phyloP scores from a whole-genome alignment of 2,797 vertebrate species.

The Halcyon leucocephala region DNA sequence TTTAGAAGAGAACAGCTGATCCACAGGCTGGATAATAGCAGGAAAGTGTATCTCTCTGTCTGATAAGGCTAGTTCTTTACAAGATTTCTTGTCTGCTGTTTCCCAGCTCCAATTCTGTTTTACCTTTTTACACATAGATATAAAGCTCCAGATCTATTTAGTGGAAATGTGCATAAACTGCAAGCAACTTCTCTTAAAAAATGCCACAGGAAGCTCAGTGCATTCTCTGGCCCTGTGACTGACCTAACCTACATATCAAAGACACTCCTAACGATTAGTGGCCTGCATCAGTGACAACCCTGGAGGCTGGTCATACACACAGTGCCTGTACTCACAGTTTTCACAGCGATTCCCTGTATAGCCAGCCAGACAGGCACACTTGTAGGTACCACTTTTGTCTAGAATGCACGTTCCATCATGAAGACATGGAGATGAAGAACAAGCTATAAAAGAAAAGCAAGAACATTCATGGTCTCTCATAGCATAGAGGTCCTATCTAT shows the following conservation, averaged over 20 bases:
- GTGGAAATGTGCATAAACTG: neutral
- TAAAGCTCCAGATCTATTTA: neutral
- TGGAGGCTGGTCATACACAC: neutral
- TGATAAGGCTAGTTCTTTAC: neutral
- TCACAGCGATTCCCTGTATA: conserved; percentile 93
- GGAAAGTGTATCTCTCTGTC: neutral
- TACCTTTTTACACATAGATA: neutral
- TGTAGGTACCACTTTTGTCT: conserved; percentile 85
- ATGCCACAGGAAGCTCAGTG: neutral
- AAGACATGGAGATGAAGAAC: conserved; percentile 93
- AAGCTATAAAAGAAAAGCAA: conserved; percentile 81
- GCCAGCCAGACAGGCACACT: conserved; percentile 93
- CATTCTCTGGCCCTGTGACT: neutral
- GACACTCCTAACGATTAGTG: neutral
- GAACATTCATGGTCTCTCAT: neutral
- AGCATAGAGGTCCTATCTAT: neutral
- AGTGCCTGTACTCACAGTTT: conserved; percentile 85
- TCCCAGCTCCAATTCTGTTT: neutral
- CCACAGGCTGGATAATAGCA: neutral
- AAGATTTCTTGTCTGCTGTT: neutral
- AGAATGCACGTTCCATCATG: conserved; percentile 94
- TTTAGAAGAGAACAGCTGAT: neutral
- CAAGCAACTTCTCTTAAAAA: neutral
- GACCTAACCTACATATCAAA: neutral
- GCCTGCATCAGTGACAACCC: neutral